A percentile compares a stretch with the other conserved stretches of the same genome.
phyloP scores from a whole-genome alignment of 2,113 vertebrate genomes.

The Myodes glareolus region DNA sequence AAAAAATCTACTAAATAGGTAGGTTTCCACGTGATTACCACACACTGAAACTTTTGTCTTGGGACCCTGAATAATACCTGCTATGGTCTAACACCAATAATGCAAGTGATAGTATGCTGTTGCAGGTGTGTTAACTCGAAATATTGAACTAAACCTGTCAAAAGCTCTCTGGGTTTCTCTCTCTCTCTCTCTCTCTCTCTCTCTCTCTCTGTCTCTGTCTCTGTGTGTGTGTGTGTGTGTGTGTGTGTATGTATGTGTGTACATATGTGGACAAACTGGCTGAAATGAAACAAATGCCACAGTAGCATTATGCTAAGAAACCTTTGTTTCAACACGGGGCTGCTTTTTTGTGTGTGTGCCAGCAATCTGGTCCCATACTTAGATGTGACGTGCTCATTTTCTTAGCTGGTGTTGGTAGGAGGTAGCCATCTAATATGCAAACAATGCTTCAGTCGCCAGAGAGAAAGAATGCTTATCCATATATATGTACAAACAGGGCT shows the following conservation, averaged over 20 bases:
- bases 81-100: constrained; percentile 79
- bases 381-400: constrained; percentile 62
- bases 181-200: no score
- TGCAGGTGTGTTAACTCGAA: constrained; percentile 76
- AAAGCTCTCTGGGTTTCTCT: constrained; percentile 59
- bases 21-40: background rate
- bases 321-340: constrained; percentile 53
- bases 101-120: constrained; percentile 75
- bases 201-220: no score
- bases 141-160: constrained; percentile 78
- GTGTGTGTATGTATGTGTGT: background rate
- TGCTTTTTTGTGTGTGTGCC: constrained; percentile 75
- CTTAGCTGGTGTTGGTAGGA: constrained; percentile 67
- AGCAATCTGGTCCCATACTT: constrained; percentile 32
- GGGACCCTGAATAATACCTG: constrained; percentile 73
- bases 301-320: constrained; percentile 60
- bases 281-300: constrained; percentile 40
- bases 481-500: constrained; percentile 18
- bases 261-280: constrained; percentile 43
- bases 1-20: background rate
- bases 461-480: constrained; percentile 80
- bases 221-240: background rate
- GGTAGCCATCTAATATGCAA: constrained; percentile 51
- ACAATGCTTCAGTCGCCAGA: constrained; percentile 62
- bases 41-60: constrained; percentile 43